These are phyloP conservation scores for Bostrychus sinensis DNA, from an alignment of 2,113 vertebrate genomes.

Conservation along the genomic window DNA sequence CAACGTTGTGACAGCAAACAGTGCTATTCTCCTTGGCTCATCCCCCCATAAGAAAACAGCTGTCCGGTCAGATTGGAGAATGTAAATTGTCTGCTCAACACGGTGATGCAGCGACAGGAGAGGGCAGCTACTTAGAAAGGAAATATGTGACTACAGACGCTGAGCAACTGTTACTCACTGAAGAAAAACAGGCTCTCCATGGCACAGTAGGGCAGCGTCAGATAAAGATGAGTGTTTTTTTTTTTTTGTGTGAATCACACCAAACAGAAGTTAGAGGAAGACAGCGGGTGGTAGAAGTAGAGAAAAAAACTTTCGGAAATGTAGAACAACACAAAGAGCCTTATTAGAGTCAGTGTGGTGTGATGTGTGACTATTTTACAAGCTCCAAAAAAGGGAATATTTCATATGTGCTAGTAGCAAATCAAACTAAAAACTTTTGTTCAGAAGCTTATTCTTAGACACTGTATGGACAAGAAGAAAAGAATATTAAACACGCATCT, in stretches of 20 bases:
- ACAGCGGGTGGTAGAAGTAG: not conserved
- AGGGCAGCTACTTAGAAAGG: not conserved
- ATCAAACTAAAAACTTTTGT: slow-evolving; percentile 21
- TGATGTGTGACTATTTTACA: not conserved
- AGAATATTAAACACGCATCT: slow-evolving; percentile 27
- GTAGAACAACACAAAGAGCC: slow-evolving; percentile 25
- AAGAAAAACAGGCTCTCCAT: not conserved
- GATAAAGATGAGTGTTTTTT: not conserved
- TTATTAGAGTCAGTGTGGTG: slow-evolving; percentile 14
- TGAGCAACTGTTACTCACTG: not conserved
- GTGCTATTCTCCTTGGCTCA: not conserved
- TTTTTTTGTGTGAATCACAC: not conserved
- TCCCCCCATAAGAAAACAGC: not conserved
- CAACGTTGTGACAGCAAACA: not conserved
- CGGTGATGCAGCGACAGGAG: not conserved
- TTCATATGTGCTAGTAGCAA: slow-evolving; percentile 7
- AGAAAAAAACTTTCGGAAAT: slow-evolving; percentile 7
- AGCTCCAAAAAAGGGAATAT: slow-evolving; percentile 22
- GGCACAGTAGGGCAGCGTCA: not conserved
- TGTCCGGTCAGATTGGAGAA: not conserved
- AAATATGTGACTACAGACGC: not conserved
- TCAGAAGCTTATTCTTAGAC: slow-evolving; percentile 9
- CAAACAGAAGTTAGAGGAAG: slow-evolving; percentile 5
- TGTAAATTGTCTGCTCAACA: not conserved
- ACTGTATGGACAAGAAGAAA: slow-evolving; percentile 20